phyloP scores from a whole-genome alignment of 2,797 vertebrate species.

The Acanthiza pusilla region DNA sequence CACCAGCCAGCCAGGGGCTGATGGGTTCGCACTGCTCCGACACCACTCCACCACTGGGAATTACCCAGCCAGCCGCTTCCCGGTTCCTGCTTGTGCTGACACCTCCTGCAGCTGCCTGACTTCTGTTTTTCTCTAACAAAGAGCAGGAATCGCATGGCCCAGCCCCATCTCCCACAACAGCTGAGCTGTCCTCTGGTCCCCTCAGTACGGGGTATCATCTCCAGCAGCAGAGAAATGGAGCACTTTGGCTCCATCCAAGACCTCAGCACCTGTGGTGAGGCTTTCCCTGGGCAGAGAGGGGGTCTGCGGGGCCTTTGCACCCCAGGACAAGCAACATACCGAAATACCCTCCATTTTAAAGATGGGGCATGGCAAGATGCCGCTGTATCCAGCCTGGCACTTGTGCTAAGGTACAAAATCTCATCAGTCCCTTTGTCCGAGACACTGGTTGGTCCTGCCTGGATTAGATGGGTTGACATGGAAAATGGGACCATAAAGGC shows the following conservation, averaged over 20 bases:
- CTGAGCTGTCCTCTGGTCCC: neutral
- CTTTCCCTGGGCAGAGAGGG: neutral
- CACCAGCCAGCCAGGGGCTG: neutral
- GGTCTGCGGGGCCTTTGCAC: neutral
- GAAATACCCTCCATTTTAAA: neutral
- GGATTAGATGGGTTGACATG: accelerated
- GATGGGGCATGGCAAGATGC: neutral
- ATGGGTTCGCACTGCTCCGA: neutral
- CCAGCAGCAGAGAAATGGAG: neutral
- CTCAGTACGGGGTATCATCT: accelerated
- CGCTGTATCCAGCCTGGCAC: neutral
- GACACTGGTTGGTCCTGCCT: neutral
- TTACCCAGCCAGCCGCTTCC: neutral
- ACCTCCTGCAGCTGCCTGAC: neutral
- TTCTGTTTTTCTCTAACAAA: neutral
- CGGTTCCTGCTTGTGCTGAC: neutral
- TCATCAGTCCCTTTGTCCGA: neutral
- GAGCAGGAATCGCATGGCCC: neutral
- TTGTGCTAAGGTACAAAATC: neutral
- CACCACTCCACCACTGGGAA: neutral
- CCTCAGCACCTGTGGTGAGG: accelerated
- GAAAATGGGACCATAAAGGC: neutral
- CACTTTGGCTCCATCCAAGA: neutral
- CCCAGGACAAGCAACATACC: neutral
- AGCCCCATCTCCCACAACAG: neutral